These are phyloP conservation scores for Notiomystis cincta DNA, from an alignment of 2,113 vertebrate genomes.

Conservation along the genomic window DNA sequence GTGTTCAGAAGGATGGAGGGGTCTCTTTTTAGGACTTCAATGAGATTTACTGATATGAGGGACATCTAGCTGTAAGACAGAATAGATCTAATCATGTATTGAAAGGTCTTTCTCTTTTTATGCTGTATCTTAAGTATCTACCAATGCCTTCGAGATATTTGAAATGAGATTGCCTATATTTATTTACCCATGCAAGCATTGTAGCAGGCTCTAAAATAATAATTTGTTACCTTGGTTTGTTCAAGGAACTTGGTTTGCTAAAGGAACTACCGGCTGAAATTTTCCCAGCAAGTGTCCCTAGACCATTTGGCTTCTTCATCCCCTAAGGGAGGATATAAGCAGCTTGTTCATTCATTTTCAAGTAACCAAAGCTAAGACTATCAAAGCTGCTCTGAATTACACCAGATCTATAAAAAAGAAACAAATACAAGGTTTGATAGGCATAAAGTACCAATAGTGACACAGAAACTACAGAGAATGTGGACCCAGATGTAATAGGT, in stretches of 20 bases:
- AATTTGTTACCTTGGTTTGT: not conserved
- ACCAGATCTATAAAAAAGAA: not conserved
- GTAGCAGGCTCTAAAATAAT: not conserved
- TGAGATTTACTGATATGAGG: not conserved
- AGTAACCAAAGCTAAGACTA: not conserved
- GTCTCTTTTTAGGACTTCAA: not conserved
- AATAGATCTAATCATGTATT: not conserved
- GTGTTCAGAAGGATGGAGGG: not conserved
- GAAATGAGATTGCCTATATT: not conserved
- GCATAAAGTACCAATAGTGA: not conserved
- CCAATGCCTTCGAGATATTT: not conserved
- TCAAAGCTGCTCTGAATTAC: not conserved
- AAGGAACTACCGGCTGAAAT: not conserved
- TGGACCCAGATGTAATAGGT: not conserved
- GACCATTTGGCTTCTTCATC: not conserved
- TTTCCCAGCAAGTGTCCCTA: not conserved
- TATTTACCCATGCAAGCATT: not conserved
- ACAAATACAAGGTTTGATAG: not conserved
- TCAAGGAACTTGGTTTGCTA: not conserved
- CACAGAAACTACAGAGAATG: not conserved
- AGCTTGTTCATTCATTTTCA: not conserved
- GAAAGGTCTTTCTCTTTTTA: not conserved
- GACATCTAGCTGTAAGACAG: not conserved
- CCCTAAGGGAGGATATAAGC: not conserved
- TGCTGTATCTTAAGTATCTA: not conserved